phyloP scores from a whole-genome alignment of 2,113 vertebrate genomes.

The Coryphaenoides rupestris region DNA sequence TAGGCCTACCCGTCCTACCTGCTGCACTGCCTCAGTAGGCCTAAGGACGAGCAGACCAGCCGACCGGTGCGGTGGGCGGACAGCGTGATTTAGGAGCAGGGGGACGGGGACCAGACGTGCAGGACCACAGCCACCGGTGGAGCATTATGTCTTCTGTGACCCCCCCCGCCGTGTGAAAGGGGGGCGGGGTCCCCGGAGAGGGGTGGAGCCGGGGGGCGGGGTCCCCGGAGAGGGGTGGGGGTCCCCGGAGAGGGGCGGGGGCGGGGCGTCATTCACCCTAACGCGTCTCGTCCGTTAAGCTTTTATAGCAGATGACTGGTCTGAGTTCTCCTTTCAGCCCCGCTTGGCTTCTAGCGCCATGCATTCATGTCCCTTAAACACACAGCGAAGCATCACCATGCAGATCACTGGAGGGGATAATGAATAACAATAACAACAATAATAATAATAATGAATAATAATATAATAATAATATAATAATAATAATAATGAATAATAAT shows the following conservation, averaged over 20 bases:
- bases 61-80: conserved; percentile 72
- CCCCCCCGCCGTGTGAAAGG: conserved; percentile 72
- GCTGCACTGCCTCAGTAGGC: no score
- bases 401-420: no score
- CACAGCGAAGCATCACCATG: no score
- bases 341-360: conserved; percentile 65
- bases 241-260: conserved; percentile 71
- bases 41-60: no score
- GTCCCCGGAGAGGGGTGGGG: no score
- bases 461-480: no score
- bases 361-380: conserved; percentile 69
- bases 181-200: no score
- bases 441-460: no score
- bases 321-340: conserved; percentile 68
- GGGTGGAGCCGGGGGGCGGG: no score
- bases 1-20: no score
- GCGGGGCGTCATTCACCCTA: conserved; percentile 73
- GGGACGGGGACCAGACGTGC: conserved; percentile 45
- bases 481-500: no score
- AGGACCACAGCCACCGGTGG: conserved; percentile 67
- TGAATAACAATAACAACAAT: no score
- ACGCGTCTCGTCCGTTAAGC: conserved; percentile 73
- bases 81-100: conserved; percentile 69
- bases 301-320: conserved; percentile 74
- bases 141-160: conserved; percentile 62